A percentile compares a stretch with the other conserved stretches of the same genome.
phyloP scores from a whole-genome alignment of 2,113 vertebrate species.

The Cyprinodon variegatus region DNA sequence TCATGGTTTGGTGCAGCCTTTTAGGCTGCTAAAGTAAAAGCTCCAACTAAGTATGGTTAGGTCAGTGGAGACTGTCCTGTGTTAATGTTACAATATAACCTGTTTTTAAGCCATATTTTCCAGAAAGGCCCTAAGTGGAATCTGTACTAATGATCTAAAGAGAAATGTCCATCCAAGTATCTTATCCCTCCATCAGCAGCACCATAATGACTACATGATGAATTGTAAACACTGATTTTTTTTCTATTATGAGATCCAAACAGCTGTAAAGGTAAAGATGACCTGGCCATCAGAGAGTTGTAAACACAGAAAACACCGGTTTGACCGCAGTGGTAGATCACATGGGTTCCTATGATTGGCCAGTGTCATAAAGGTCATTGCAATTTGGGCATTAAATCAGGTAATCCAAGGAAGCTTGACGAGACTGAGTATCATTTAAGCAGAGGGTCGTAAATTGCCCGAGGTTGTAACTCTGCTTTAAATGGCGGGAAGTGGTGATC shows the following conservation, averaged over 20 bases:
- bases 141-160: slow-evolving; percentile 34
- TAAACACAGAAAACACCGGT: slow-evolving; percentile 63
- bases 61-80: background rate
- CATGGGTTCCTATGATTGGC: slow-evolving; percentile 62
- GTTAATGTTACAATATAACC: background rate
- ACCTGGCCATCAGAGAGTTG: slow-evolving; percentile 42
- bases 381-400: slow-evolving; percentile 52
- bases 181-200: slow-evolving; percentile 38
- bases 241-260: slow-evolving; percentile 33
- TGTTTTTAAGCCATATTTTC: slow-evolving; percentile 11
- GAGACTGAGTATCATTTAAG: slow-evolving; percentile 54
- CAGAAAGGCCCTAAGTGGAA: slow-evolving; percentile 37
- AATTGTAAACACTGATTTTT: slow-evolving; percentile 73
- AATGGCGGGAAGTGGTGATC: slow-evolving; percentile 39
- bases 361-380: slow-evolving; percentile 41
- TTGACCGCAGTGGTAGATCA: slow-evolving; percentile 32
- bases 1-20: background rate
- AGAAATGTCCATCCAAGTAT: slow-evolving; percentile 31
- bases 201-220: slow-evolving; percentile 60
- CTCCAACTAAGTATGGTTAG: background rate
- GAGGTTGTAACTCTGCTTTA: slow-evolving; percentile 37
- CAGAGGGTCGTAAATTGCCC: slow-evolving; percentile 66
- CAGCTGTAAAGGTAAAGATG: slow-evolving; percentile 49
- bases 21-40: background rate
- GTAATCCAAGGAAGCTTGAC: slow-evolving; percentile 37